A percentile compares a stretch with the other conserved stretches of the same genome.
phyloP scores from a whole-genome alignment of 2,888 invertebrate genomes.

The Heliconius charithonia region DNA sequence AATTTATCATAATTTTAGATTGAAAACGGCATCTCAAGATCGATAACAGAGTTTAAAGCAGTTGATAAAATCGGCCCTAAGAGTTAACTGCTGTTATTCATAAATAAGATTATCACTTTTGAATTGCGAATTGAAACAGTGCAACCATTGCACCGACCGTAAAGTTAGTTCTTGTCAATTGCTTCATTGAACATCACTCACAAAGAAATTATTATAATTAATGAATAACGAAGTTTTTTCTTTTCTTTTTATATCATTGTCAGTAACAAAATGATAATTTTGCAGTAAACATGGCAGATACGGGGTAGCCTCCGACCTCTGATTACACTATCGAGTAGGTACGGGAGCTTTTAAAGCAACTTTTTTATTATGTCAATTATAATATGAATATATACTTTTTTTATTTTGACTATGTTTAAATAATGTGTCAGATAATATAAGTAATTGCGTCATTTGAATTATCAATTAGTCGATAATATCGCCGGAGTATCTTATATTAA shows the following conservation, averaged over 20 bases:
- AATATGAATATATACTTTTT: not conserved
- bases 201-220: not conserved
- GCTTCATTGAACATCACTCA: not conserved
- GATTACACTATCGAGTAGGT: constrained; percentile 37
- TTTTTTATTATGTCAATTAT: constrained; percentile 8
- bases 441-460: no score
- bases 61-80: no score
- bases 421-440: not conserved
- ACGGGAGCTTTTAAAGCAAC: not conserved
- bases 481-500: no score
- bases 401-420: constrained; percentile 3
- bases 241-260: constrained; percentile 18
- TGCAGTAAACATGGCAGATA: constrained; percentile 33
- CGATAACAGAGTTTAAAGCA: no score
- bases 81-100: not conserved
- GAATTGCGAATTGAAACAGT: not conserved
- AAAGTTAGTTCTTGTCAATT: no score
- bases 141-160: no score
- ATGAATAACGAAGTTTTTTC: not conserved
- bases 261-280: constrained; percentile 34
- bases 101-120: not conserved
- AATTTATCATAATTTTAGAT: no score
- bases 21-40: no score
- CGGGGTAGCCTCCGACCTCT: constrained; percentile 27
- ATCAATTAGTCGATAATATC: no score